Evolutionary conservation across 1,140 invertebrate genomes (phyloP).

Genomic region (Yoshiicerus persimilis): DNA sequence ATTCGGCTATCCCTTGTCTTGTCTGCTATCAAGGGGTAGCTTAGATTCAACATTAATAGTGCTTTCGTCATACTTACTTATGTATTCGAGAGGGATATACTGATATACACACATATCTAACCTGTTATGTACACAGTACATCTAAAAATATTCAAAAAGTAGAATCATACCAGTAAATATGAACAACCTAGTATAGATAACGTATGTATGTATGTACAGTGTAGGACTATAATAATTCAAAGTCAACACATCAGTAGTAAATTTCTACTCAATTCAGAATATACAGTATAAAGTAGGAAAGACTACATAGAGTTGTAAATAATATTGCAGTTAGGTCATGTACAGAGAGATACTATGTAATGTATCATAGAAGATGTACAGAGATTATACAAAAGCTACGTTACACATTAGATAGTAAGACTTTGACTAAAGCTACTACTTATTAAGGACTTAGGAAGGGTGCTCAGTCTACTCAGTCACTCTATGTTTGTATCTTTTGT

Average conservation of each 20-base stretch:
- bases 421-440: constrained; percentile 23
- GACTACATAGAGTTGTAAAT: neutral
- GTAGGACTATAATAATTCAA: neutral
- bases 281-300: neutral
- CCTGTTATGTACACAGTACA: too few relatives aligned
- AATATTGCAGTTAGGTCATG: neutral
- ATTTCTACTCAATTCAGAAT: neutral
- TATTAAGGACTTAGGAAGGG: constrained; percentile 18
- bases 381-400: constrained; percentile 5
- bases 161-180: too few relatives aligned
- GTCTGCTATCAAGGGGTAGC: too few relatives aligned
- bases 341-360: neutral
- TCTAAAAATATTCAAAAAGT: too few relatives aligned
- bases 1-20: too few relatives aligned
- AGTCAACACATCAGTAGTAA: neutral
- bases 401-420: constrained; percentile 10
- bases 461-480: neutral
- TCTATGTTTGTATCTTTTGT: neutral
- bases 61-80: too few relatives aligned
- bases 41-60: too few relatives aligned
- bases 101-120: too few relatives aligned
- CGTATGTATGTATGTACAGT: neutral
- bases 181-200: too few relatives aligned
- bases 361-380: neutral
- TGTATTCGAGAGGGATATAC: too few relatives aligned